Percentiles rank a stretch among this genome's conserved stretches.
Evolutionary conservation across 2,113 vertebrate species (phyloP).

Genomic region (Sterna hirundo): DNA sequence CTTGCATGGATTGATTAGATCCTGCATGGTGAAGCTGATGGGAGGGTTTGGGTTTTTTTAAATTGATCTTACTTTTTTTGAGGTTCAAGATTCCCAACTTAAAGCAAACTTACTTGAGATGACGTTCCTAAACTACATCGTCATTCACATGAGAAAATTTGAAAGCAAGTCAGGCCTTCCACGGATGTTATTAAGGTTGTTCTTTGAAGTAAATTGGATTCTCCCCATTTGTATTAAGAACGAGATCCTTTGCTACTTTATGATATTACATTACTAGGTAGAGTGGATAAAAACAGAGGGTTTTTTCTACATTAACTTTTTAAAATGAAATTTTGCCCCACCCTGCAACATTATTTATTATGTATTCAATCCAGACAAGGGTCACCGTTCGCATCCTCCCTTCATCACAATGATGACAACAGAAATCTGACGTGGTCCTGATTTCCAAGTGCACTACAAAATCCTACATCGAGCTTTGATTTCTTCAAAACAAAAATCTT

Average conservation of each 20-base stretch:
- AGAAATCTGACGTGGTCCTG: not conserved
- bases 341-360: slow-evolving; percentile 34
- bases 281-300: not conserved
- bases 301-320: slow-evolving; percentile 1
- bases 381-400: slow-evolving; percentile 13
- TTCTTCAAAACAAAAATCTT: not conserved
- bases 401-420: slow-evolving; percentile 39
- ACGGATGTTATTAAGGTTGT: not conserved
- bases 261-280: not conserved
- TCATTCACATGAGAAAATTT: slow-evolving; percentile 40
- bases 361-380: not conserved
- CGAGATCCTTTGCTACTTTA: not conserved
- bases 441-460: slow-evolving; percentile 11
- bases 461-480: slow-evolving; percentile 16
- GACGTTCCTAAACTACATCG: not conserved
- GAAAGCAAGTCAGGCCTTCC: slow-evolving; percentile 26
- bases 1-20: not conserved
- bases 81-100: not conserved
- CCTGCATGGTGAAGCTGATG: not conserved
- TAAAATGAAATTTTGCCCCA: not conserved
- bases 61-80: not conserved
- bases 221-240: slow-evolving; percentile 32
- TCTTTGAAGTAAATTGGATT: slow-evolving; percentile 50
- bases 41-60: not conserved
- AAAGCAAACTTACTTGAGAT: not conserved